phyloP scores from a whole-genome alignment of 1,140 invertebrate genomes.

The Bombus sylvicola region DNA sequence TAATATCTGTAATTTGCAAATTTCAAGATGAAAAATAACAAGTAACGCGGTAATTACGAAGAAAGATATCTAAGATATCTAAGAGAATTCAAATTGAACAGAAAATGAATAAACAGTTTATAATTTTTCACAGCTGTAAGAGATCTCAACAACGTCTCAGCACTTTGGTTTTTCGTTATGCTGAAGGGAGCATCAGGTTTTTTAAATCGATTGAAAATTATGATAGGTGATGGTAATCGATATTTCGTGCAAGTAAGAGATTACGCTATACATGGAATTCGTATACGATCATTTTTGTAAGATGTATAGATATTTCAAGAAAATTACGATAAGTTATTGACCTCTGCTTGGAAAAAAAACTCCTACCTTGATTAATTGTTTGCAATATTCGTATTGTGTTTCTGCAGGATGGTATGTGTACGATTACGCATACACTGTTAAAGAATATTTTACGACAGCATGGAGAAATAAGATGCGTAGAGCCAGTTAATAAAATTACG shows the following conservation, averaged over 20 bases:
- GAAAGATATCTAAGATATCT: not conserved
- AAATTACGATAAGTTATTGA: too few species aligned
- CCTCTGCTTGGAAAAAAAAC: too few species aligned
- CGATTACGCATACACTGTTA: conserved; percentile 50
- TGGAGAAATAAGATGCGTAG: conserved; percentile 52
- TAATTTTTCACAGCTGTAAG: conserved; percentile 44
- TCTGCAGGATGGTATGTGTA: conserved; percentile 57
- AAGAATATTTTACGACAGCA: conserved; percentile 42
- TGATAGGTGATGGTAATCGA: conserved; percentile 55
- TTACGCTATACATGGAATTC: too few species aligned
- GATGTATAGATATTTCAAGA: not conserved
- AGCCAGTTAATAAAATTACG: conserved; percentile 61
- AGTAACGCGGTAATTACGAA: not conserved
- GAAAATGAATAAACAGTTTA: not conserved
- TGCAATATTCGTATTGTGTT: not conserved
- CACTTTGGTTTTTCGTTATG: conserved; percentile 68
- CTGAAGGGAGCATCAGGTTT: conserved; percentile 66
- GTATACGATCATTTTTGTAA: too few species aligned
- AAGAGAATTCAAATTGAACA: not conserved
- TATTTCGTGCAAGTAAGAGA: conserved; percentile 62
- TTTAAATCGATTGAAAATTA: conserved; percentile 59
- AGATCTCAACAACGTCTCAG: conserved; percentile 62
- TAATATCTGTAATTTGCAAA: too few species aligned
- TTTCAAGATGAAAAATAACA: too few species aligned
- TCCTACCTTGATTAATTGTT: not conserved